These are phyloP conservation scores for Umimayanthus chanpuru DNA, from an alignment of 92 coral and sea anemone genomes.

Conservation along the genomic window DNA sequence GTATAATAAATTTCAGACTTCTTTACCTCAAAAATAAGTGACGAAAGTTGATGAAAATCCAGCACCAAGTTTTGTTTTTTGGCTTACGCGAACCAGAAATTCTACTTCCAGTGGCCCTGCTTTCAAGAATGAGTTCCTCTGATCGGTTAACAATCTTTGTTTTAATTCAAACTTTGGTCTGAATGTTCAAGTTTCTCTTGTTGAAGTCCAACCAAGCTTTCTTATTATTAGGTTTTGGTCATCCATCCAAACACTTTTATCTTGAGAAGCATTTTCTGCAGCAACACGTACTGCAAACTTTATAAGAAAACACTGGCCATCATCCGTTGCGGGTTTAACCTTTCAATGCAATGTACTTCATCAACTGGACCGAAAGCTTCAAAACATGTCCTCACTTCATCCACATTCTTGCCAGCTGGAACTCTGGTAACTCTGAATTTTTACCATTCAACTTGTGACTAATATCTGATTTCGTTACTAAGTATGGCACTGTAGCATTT, in stretches of 20 bases:
- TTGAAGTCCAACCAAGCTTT: conserved; percentile 64
- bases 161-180: not conserved
- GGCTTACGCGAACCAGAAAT: no score
- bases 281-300: conserved; percentile 46
- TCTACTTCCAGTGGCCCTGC: no score
- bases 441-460: conserved; percentile 47
- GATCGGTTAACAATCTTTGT: not conserved
- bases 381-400: conserved; percentile 43
- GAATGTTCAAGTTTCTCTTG: not conserved
- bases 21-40: no score
- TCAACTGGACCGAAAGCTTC: conserved; percentile 52
- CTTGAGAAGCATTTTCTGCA: conserved; percentile 29
- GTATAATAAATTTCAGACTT: no score
- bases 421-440: conserved; percentile 61
- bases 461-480: conserved; percentile 20
- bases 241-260: conserved; percentile 38
- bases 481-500: conserved; percentile 44
- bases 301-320: conserved; percentile 55
- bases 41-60: no score
- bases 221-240: conserved; percentile 50
- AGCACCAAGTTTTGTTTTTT: no score
- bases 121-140: no score
- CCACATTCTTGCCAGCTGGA: conserved; percentile 48
- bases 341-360: conserved; percentile 36
- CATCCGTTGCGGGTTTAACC: conserved; percentile 45